phyloP scores from a whole-genome alignment of 2,888 invertebrate genomes.

The Hydrotaea diabolus region DNA sequence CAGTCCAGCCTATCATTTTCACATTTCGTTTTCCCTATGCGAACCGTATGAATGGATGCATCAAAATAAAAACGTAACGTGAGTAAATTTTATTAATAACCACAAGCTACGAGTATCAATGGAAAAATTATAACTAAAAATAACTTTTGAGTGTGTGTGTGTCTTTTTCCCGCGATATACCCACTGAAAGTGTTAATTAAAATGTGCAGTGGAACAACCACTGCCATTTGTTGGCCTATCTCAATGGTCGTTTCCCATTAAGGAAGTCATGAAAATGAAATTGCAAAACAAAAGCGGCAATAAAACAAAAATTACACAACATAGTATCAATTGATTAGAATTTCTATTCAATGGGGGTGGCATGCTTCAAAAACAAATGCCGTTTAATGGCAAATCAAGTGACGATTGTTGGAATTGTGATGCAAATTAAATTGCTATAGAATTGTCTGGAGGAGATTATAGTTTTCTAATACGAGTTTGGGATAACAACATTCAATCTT shows the following conservation, averaged over 20 bases:
- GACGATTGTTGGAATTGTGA: too few relatives aligned
- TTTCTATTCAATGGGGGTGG: too few relatives aligned
- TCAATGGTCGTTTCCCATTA: neutral
- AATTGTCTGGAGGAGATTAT: too few relatives aligned
- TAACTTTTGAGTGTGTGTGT: neutral
- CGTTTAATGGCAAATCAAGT: too few relatives aligned
- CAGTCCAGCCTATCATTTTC: neutral
- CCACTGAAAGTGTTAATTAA: conserved; percentile 17
- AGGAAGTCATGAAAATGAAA: conserved; percentile 10
- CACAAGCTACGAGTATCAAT: conserved; percentile 51
- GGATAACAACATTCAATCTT: too few relatives aligned
- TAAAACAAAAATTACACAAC: too few relatives aligned
- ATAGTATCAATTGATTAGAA: too few relatives aligned
- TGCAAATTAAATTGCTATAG: too few relatives aligned
- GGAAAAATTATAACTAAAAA: conserved; percentile 18
- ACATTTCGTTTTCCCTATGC: neutral
- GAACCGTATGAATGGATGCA: neutral
- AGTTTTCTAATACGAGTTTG: too few relatives aligned
- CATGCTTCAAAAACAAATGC: too few relatives aligned
- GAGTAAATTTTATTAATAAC: conserved; percentile 61
- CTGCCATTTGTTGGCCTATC: too few relatives aligned
- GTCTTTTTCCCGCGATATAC: neutral
- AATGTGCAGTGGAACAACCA: neutral
- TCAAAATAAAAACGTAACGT: conserved; percentile 50
- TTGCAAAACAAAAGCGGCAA: neutral